A percentile compares a stretch with the other conserved stretches of the same genome.
phyloP scores from a whole-genome alignment of 2,888 invertebrate species.

The Artemia sp. region DNA sequence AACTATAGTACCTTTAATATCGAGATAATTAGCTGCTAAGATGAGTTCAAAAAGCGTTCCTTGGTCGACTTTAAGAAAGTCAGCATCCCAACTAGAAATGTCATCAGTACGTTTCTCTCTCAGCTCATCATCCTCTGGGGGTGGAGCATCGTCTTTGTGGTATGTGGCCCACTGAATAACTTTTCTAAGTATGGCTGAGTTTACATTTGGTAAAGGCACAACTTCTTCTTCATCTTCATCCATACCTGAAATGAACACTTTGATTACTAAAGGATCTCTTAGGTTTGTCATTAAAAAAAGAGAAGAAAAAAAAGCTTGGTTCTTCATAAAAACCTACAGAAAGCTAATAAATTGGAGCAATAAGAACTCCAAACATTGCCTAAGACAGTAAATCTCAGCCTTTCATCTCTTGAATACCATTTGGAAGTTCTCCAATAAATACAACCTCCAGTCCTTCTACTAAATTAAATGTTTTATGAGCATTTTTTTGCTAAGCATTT shows the following conservation, averaged over 20 bases:
- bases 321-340: neutral
- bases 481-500: too few species aligned
- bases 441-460: too few species aligned
- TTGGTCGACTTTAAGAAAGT: constrained; percentile 95
- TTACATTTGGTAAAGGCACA: constrained; percentile 91
- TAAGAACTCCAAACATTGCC: neutral
- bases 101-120: constrained; percentile 97
- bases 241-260: constrained; percentile 36
- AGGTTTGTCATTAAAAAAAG: too few species aligned
- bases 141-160: constrained; percentile 86
- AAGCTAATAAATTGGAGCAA: neutral
- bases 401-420: too few species aligned
- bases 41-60: constrained; percentile 90
- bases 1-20: neutral
- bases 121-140: constrained; percentile 91
- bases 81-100: constrained; percentile 97
- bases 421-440: too few species aligned
- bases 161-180: constrained; percentile 80
- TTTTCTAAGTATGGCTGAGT: constrained; percentile 86
- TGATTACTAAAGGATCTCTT: neutral
- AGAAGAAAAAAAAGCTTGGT: too few species aligned
- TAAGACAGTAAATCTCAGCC: too few species aligned
- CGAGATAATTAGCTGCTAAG: constrained; percentile 39
- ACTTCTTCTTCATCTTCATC: constrained; percentile 85
- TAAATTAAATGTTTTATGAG: too few species aligned